Conservation (phyloP, 2,888 invertebrate genomes). For the Pseudoips prasinana region DNA sequence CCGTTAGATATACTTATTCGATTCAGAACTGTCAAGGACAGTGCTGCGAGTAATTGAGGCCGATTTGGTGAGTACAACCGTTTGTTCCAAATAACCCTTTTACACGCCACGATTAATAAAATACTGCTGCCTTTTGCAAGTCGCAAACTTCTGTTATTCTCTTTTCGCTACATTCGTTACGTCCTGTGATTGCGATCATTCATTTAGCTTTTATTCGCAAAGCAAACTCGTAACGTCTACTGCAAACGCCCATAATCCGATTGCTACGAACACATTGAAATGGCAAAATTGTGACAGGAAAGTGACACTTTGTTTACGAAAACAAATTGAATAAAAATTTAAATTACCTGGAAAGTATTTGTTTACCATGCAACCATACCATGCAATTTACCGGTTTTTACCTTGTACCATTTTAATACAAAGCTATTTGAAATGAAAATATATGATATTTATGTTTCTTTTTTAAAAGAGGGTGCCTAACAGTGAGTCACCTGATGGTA, state of each 20-base stretch:
- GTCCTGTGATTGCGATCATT: constrained; percentile 18
- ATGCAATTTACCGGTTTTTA: too few species aligned
- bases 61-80: too few species aligned
- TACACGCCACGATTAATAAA: constrained; percentile 8
- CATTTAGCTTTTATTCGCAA: constrained; percentile 19
- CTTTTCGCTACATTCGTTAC: constrained; percentile 15
- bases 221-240: constrained; percentile 5
- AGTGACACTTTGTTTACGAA: constrained; percentile 6
- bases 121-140: constrained; percentile 4
- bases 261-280: constrained; percentile 10
- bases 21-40: too few species aligned
- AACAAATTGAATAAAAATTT: constrained; percentile 10
- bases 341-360: constrained; percentile 3
- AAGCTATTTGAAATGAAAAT: too few species aligned
- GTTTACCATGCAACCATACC: too few species aligned
- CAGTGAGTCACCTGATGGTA: too few species aligned
- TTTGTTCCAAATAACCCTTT: constrained; percentile 13
- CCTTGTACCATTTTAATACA: too few species aligned
- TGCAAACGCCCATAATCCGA: constrained; percentile 12
- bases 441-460: too few species aligned
- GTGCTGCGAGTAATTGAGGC: too few species aligned
- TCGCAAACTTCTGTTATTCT: constrained; percentile 9
- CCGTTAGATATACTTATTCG: too few species aligned
- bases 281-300: constrained; percentile 7
- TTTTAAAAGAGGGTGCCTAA: too few species aligned